Percentiles rank a stretch among this genome's conserved stretches.
Evolutionary conservation across 2,797 vertebrate genomes (phyloP).

Genomic region (Anas acuta): DNA sequence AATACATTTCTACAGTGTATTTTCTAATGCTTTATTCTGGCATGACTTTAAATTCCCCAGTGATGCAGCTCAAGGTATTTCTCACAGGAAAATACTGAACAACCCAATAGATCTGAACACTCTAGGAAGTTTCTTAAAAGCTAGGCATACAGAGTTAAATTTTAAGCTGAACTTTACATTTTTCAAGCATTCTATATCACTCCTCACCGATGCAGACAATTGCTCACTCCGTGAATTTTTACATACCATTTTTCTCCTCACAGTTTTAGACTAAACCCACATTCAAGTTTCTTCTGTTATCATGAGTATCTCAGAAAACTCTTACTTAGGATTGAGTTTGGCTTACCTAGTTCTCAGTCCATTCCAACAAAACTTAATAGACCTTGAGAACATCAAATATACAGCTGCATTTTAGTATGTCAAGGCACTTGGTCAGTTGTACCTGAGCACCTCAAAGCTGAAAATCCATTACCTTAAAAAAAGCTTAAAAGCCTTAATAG

Average conservation of each 20-base stretch:
- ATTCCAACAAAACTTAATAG: not conserved
- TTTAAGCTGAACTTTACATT: not conserved
- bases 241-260: not conserved
- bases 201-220: not conserved
- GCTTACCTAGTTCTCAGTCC: not conserved
- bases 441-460: not conserved
- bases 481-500: not conserved
- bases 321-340: not conserved
- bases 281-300: not conserved
- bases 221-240: not conserved
- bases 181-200: not conserved
- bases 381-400: not conserved
- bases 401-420: not conserved
- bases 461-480: not conserved
- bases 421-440: not conserved
- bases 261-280: not conserved
- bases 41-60: conserved; percentile 1
- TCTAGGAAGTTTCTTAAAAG: not conserved
- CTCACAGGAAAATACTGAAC: not conserved
- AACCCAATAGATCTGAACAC: not conserved
- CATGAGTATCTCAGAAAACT: not conserved
- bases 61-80: not conserved
- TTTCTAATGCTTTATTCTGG: not conserved
- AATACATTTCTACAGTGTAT: not conserved
- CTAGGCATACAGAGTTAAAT: not conserved